phyloP scores from a whole-genome alignment of 2,113 vertebrate genomes.

The Polyodon spathula region DNA sequence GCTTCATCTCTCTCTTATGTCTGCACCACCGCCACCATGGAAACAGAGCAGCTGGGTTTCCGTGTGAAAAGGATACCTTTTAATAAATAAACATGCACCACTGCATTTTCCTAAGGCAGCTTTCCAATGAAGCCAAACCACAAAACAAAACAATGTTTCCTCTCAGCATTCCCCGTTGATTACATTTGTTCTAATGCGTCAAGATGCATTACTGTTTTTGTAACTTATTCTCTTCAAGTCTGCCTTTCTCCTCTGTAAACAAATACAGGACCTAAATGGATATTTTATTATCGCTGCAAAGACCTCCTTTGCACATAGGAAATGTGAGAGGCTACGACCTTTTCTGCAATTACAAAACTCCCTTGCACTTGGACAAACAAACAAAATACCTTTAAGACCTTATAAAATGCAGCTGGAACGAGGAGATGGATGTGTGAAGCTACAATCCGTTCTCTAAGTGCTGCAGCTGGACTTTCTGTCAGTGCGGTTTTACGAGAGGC shows the following conservation, averaged over 20 bases:
- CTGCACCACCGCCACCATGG: too few relatives aligned
- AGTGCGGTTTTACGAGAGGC: slow-evolving; percentile 23
- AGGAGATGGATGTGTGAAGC: slow-evolving; percentile 28
- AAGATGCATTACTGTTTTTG: slow-evolving; percentile 11
- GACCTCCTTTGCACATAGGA: slow-evolving; percentile 13
- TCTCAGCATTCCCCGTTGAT: slow-evolving; percentile 8
- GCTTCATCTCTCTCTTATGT: too few relatives aligned
- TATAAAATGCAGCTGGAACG: slow-evolving; percentile 27
- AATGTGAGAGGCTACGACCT: slow-evolving; percentile 17
- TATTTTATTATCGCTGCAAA: slow-evolving; percentile 21
- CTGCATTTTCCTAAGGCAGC: too few relatives aligned
- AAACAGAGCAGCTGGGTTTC: too few relatives aligned
- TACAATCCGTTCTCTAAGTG: slow-evolving; percentile 10
- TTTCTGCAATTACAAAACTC: slow-evolving; percentile 16
- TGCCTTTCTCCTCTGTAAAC: slow-evolving; percentile 8
- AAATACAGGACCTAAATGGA: slow-evolving; percentile 20
- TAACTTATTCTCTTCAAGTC: slow-evolving; percentile 17
- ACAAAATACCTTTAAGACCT: slow-evolving; percentile 25
- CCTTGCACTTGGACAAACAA: slow-evolving; percentile 22
- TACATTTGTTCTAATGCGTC: slow-evolving; percentile 4
- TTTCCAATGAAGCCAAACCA: too few relatives aligned
- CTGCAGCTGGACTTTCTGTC: slow-evolving; percentile 19
- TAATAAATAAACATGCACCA: too few relatives aligned
- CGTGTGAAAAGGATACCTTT: too few relatives aligned
- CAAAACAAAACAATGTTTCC: slow-evolving; percentile 1